phyloP scores from a whole-genome alignment of 64 coral and sea anemone genomes.

The Orbicella faveolata region DNA sequence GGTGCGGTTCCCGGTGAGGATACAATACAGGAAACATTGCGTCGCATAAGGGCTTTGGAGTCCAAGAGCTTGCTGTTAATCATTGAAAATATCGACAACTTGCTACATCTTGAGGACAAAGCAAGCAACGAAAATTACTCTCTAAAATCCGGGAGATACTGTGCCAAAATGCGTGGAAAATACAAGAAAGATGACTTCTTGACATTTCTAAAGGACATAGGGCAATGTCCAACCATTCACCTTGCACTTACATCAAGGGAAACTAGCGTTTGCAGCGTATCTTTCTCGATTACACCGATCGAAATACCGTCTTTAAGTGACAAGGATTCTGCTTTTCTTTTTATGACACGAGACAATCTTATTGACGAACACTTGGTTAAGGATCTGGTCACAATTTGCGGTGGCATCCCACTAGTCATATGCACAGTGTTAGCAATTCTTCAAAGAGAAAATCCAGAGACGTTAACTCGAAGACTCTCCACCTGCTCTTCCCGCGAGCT shows the following conservation, averaged over 20 bases:
- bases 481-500: neutral
- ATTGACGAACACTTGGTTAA: neutral
- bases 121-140: neutral
- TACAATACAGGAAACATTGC: neutral
- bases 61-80: constrained; percentile 22
- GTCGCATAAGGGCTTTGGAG: constrained; percentile 1
- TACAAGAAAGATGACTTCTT: neutral
- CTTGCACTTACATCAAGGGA: constrained; percentile 52
- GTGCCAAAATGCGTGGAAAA: neutral
- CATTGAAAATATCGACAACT: constrained; percentile 50
- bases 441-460: neutral
- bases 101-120: neutral
- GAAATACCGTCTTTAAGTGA: constrained; percentile 40
- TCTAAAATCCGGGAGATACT: neutral
- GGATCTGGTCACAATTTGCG: constrained; percentile 21
- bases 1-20: constrained; percentile 2
- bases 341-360: neutral
- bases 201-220: neutral
- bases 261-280: neutral
- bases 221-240: neutral
- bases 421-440: constrained; percentile 43
- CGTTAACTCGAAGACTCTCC: neutral
- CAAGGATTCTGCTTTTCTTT: constrained; percentile 17
- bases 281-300: neutral
- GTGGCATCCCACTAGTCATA: constrained; percentile 41